Conservation (phyloP, 2,888 invertebrate genomes). For the Eristalis arbustorum region DNA sequence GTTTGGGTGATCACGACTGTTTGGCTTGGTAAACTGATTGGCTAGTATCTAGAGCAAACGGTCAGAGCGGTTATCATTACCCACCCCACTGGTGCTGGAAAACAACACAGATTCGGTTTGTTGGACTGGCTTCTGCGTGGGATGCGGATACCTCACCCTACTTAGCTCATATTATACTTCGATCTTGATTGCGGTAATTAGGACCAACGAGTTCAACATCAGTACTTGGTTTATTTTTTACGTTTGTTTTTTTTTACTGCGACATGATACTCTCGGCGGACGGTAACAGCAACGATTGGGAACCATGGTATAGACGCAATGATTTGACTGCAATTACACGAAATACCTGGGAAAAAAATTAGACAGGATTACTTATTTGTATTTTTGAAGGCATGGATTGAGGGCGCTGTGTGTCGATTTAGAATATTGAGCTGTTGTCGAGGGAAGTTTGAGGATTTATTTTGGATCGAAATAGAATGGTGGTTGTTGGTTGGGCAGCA, state of each 20-base stretch:
- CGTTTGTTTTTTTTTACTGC: constrained; percentile 11
- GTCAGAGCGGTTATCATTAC: constrained; percentile 32
- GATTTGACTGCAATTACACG: constrained; percentile 56
- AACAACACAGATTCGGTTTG: constrained; percentile 28
- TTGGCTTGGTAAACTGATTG: constrained; percentile 22
- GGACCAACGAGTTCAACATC: constrained; percentile 35
- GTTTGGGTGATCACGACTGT: background rate
- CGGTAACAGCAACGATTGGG: background rate
- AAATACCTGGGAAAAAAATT: constrained; percentile 45
- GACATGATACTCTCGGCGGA: background rate
- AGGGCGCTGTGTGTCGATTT: background rate
- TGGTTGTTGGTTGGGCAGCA: background rate
- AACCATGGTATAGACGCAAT: constrained; percentile 51
- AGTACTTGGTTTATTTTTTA: constrained; percentile 32
- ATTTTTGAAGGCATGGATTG: constrained; percentile 4
- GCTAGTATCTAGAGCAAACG: constrained; percentile 33
- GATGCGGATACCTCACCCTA: background rate
- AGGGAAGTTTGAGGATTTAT: background rate
- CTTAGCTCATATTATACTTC: constrained; percentile 41
- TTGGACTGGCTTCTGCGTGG: background rate
- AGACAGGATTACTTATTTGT: constrained; percentile 14
- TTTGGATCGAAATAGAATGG: background rate
- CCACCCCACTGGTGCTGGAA: constrained; percentile 21
- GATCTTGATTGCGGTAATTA: constrained; percentile 66
- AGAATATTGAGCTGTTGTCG: constrained; percentile 32